These are phyloP conservation scores for Aphelocoma californica DNA, from an alignment of 2,797 vertebrate genomes.

Conservation along the genomic window DNA sequence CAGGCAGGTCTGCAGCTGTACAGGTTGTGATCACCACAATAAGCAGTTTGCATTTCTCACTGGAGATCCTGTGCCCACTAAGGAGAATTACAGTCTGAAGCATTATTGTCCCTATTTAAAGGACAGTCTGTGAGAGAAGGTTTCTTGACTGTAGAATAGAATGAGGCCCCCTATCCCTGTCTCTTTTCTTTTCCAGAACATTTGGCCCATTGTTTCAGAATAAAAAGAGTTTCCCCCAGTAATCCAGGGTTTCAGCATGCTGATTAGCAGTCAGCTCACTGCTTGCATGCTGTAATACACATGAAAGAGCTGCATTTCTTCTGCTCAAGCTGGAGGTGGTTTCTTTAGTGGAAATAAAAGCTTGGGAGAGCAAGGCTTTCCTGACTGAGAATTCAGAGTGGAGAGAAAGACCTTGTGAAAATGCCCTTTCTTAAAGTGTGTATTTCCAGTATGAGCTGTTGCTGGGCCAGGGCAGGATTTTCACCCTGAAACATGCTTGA, in stretches of 20 bases:
- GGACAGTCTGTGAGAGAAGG: not conserved
- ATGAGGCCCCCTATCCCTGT: not conserved
- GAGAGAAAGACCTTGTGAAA: not conserved
- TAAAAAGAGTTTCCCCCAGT: not conserved
- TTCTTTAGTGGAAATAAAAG: conserved; percentile 25
- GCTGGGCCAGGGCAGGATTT: not conserved
- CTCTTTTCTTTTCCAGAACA: conserved; percentile 33
- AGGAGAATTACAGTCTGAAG: not conserved
- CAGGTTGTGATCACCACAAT: not conserved
- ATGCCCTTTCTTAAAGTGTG: not conserved
- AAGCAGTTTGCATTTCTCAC: not conserved
- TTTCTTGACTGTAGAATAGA: not conserved
- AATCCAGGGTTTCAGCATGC: not conserved
- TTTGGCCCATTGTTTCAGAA: conserved; percentile 51
- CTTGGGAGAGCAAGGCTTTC: not conserved
- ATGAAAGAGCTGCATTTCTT: conserved; percentile 28
- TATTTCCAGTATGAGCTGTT: not conserved
- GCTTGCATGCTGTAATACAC: conserved; percentile 12
- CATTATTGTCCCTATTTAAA: not conserved
- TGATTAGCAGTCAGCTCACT: conserved; percentile 40
- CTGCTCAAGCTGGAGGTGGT: conserved; percentile 1
- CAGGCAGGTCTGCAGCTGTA: not conserved
- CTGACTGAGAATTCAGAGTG: not conserved
- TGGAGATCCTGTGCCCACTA: not conserved
- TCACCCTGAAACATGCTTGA: not conserved